Evolutionary conservation across 1,140 invertebrate species (phyloP).

Genomic region (Episyrphus balteatus): DNA sequence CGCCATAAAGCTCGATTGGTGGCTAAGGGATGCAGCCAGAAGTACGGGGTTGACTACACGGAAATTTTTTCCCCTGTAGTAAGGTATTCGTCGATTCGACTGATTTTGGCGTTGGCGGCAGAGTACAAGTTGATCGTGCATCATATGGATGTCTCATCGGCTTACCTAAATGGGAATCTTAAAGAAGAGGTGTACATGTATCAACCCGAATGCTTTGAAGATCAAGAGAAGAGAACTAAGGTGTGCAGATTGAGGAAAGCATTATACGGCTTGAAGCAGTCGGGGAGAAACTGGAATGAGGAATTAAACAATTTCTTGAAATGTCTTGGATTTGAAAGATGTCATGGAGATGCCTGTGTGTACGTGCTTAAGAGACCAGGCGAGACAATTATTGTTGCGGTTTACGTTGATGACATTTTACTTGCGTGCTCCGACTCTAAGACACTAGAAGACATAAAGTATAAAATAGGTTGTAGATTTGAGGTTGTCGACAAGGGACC

Average conservation of each 20-base stretch:
- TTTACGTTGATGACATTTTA: conserved; percentile 23
- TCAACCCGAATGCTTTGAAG: conserved; percentile 6
- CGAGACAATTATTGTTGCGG: conserved; percentile 1
- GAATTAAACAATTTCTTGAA: conserved; percentile 17
- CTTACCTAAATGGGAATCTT: conserved; percentile 37
- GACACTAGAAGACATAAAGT: conserved; percentile 11
- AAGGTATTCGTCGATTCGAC: conserved; percentile 21
- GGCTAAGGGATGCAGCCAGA: conserved; percentile 22
- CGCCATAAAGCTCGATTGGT: conserved; percentile 35
- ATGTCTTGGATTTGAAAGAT: conserved; percentile 16
- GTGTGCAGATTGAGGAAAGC: conserved; percentile 13
- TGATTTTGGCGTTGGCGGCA: conserved; percentile 21
- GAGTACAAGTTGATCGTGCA: conserved; percentile 17
- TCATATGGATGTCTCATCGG: conserved; percentile 35
- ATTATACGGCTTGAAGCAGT: conserved; percentile 8
- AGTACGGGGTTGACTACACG: conserved; percentile 24
- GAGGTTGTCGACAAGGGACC: conserved; percentile 16
- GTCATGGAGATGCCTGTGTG: conserved; percentile 26
- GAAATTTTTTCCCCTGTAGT: conserved; percentile 30
- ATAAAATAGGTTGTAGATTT: conserved; percentile 15
- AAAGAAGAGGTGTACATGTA: conserved; percentile 23
- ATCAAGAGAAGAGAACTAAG: neutral
- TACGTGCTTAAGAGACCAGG: conserved; percentile 12
- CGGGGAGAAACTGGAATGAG: conserved; percentile 19
- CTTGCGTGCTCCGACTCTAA: conserved; percentile 8